Evolutionary conservation across 2,113 vertebrate genomes (phyloP).

Genomic region (Pedionomus torquatus): DNA sequence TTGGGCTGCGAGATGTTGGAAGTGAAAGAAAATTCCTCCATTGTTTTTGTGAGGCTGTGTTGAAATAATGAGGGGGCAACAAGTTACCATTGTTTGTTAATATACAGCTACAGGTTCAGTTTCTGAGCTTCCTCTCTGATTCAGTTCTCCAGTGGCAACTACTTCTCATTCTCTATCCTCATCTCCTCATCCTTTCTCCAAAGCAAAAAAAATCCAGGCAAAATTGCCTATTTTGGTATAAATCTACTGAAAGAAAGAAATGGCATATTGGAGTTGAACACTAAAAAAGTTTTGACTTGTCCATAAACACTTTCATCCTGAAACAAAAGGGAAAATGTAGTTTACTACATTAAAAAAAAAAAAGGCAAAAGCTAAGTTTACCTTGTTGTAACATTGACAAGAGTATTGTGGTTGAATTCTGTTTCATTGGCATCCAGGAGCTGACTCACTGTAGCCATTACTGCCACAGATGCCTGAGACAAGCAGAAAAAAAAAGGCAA

Average conservation of each 20-base stretch:
- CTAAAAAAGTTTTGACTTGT: not conserved
- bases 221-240: not conserved
- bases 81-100: not conserved
- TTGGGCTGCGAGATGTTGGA: not conserved
- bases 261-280: not conserved
- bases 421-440: conserved; percentile 38
- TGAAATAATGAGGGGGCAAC: not conserved
- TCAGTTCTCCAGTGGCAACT: not conserved
- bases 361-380: not conserved
- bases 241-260: not conserved
- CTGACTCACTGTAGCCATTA: conserved; percentile 58
- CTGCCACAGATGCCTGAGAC: conserved; percentile 21
- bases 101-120: not conserved
- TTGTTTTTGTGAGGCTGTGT: conserved; percentile 30
- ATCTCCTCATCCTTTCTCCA: not conserved
- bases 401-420: not conserved
- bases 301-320: not conserved
- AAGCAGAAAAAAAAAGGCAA: not conserved
- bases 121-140: not conserved
- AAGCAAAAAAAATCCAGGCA: not conserved
- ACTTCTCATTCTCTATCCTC: not conserved
- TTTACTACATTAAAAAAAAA: not conserved
- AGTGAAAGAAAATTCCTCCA: conserved; percentile 55
- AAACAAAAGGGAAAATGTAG: not conserved
- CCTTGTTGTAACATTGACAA: not conserved